Conservation (phyloP, 2,888 invertebrate genomes). For the Hirtodrosophila trivittata region DNA sequence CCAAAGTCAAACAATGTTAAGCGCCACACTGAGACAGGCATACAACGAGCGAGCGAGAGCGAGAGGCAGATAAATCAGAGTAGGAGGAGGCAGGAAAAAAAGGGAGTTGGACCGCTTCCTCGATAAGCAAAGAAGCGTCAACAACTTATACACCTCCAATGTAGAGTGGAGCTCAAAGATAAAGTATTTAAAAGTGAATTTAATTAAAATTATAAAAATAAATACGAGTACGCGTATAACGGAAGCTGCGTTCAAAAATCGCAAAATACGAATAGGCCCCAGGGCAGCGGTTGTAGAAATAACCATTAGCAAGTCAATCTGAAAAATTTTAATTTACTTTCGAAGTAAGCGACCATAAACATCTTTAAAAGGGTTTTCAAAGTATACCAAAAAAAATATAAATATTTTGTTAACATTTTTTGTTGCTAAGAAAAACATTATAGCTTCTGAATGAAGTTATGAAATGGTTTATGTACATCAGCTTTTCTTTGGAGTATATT, state of each 20-base stretch:
- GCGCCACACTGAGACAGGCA: slow-evolving; percentile 14
- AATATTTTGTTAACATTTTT: too few relatives aligned
- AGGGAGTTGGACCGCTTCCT: background rate
- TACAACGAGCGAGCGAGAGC: background rate
- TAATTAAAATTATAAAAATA: slow-evolving; percentile 33
- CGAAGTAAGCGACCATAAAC: background rate
- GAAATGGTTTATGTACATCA: background rate
- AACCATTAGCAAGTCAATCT: too few relatives aligned
- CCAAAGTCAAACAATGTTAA: slow-evolving; percentile 59
- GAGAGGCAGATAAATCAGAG: background rate
- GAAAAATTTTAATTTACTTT: too few relatives aligned
- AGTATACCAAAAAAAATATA: too few relatives aligned
- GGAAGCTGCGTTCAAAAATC: background rate
- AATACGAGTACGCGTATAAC: slow-evolving; percentile 3
- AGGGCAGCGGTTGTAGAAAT: background rate
- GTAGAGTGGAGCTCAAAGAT: slow-evolving; percentile 16
- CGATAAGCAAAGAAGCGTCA: slow-evolving; percentile 23
- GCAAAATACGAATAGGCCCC: background rate
- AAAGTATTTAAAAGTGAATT: slow-evolving; percentile 43
- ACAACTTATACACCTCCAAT: slow-evolving; percentile 20
- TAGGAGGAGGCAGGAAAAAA: background rate
- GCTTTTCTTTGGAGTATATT: too few relatives aligned
- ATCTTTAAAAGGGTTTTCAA: too few relatives aligned
- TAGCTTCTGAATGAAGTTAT: background rate
- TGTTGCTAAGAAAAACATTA: too few relatives aligned